Conservation (phyloP, 2,888 invertebrate genomes). For the Eupithecia centaureata region DNA sequence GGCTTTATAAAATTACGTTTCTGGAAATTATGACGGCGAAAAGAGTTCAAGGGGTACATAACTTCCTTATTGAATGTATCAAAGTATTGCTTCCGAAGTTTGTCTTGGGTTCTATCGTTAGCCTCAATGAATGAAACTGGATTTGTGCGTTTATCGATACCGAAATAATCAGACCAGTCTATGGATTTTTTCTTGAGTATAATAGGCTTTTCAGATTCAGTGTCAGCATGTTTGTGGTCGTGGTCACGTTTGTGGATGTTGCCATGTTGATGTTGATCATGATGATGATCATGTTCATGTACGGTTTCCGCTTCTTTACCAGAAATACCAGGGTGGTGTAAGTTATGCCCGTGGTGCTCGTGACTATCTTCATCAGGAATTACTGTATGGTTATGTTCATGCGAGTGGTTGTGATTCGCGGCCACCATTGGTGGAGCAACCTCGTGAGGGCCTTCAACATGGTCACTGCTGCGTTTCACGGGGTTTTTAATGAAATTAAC, state of each 20-base stretch:
- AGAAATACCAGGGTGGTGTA: conserved; percentile 64
- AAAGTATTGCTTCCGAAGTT: conserved; percentile 73
- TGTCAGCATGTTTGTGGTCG: conserved; percentile 29
- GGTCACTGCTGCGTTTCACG: conserved; percentile 81
- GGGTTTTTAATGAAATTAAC: conserved; percentile 74
- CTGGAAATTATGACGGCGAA: conserved; percentile 65
- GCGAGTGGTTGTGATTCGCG: conserved; percentile 60
- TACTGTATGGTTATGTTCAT: conserved; percentile 53
- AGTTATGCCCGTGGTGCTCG: conserved; percentile 63
- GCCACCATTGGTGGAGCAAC: conserved; percentile 70
- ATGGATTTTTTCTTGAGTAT: conserved; percentile 91
- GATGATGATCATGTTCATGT: conserved; percentile 35
- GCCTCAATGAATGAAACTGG: conserved; percentile 49
- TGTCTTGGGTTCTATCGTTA: conserved; percentile 73
- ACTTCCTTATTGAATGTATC: conserved; percentile 77
- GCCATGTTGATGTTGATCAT: conserved; percentile 50
- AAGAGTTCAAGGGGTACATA: conserved; percentile 68
- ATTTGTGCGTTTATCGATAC: conserved; percentile 89
- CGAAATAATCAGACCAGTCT: conserved; percentile 95
- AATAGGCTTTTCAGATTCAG: conserved; percentile 74
- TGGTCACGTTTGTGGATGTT: conserved; percentile 53
- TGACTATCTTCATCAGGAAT: conserved; percentile 65
- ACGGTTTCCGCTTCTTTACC: conserved; percentile 53
- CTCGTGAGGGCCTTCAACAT: conserved; percentile 65
- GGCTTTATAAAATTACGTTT: conserved; percentile 71